phyloP scores from a whole-genome alignment of 2,113 vertebrate genomes.

The Tyto alba region DNA sequence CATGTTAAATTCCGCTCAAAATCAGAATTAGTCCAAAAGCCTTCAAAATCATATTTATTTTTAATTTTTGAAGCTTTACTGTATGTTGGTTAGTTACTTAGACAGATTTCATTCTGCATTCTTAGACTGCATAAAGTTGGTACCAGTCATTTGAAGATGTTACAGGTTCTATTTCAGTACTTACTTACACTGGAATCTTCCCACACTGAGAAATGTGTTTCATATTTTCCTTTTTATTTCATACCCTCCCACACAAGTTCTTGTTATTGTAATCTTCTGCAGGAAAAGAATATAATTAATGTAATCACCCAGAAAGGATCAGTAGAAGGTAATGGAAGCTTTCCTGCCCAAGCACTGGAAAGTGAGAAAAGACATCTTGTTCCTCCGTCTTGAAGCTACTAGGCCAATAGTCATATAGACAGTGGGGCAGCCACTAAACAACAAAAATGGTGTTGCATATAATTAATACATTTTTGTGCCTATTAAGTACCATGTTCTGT shows the following conservation, averaged over 20 bases:
- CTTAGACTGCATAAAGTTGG: neutral
- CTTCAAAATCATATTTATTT: neutral
- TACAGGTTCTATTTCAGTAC: neutral
- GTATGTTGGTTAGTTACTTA: neutral
- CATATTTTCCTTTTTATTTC: neutral
- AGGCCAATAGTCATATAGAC: neutral
- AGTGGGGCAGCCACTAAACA: neutral
- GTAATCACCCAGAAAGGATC: neutral
- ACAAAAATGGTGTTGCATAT: neutral
- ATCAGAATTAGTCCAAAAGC: neutral
- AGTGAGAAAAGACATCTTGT: neutral
- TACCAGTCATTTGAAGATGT: neutral
- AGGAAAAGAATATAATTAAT: neutral
- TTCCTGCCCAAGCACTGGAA: neutral
- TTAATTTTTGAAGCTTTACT: neutral
- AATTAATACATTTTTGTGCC: neutral
- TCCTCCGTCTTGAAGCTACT: neutral
- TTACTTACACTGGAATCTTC: neutral
- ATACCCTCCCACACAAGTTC: neutral
- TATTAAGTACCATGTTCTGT: neutral
- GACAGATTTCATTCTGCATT: neutral
- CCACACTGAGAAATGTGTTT: neutral
- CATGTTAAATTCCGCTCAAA: neutral
- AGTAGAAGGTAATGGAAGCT: neutral
- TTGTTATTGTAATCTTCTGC: neutral